phyloP scores from a whole-genome alignment of 2,797 vertebrate genomes.

The Decapterus maruadsi region DNA sequence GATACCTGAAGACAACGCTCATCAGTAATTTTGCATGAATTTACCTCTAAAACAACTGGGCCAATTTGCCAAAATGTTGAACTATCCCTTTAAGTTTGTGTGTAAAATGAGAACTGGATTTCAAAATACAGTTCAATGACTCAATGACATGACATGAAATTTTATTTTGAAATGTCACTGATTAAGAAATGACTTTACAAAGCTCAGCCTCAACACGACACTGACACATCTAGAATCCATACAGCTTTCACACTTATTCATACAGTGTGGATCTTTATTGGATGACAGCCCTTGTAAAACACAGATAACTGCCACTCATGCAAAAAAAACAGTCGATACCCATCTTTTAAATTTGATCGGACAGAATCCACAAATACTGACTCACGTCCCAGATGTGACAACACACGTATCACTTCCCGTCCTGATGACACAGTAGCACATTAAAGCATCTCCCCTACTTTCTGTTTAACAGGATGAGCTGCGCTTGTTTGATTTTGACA shows the following conservation, averaged over 20 bases:
- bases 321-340: slow-evolving; percentile 24
- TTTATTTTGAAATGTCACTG: neutral
- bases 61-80: no score
- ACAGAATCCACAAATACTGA: slow-evolving; percentile 57
- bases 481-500: slow-evolving; percentile 83
- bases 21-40: no score
- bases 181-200: neutral
- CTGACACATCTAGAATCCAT: neutral
- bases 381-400: slow-evolving; percentile 28
- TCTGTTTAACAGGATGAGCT: slow-evolving; percentile 82
- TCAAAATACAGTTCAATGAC: no score
- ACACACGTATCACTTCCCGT: slow-evolving; percentile 36
- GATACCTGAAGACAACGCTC: no score
- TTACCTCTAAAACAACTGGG: no score
- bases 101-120: no score
- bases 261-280: slow-evolving; percentile 1
- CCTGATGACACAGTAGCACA: slow-evolving; percentile 73
- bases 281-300: slow-evolving; percentile 30
- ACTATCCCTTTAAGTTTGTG: no score
- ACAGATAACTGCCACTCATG: slow-evolving; percentile 26
- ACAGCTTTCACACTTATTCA: neutral
- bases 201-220: neutral
- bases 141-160: neutral
- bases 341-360: slow-evolving; percentile 39
- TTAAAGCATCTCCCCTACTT: slow-evolving; percentile 48